Percentiles rank a stretch among this genome's conserved stretches.
Evolutionary conservation across 1,140 invertebrate genomes (phyloP).

Genomic region (Coelopa frigida): DNA sequence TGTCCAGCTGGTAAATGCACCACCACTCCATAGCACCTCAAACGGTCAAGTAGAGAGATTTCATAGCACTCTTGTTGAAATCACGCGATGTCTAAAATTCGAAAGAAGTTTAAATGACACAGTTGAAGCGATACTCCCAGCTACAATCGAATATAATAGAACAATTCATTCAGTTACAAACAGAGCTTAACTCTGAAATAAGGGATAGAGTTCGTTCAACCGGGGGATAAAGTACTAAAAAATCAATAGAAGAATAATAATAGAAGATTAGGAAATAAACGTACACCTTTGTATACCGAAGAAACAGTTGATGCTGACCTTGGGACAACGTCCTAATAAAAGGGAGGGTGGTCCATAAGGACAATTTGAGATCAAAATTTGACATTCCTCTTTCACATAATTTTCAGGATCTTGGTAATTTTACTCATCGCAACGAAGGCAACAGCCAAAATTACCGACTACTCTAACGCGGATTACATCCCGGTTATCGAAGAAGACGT

Average conservation of each 20-base stretch:
- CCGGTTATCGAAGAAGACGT: not conserved
- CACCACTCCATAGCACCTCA: slow-evolving; percentile 13
- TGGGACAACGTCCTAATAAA: not conserved
- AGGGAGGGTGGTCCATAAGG: not conserved
- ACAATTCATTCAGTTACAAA: slow-evolving; percentile 12
- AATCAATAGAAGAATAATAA: too few species aligned
- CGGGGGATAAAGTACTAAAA: slow-evolving; percentile 10
- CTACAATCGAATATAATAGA: slow-evolving; percentile 16
- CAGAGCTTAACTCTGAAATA: slow-evolving; percentile 5
- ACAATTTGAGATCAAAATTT: too few species aligned
- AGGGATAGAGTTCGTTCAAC: slow-evolving; percentile 8
- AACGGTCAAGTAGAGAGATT: slow-evolving; percentile 19
- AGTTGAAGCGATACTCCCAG: slow-evolving; percentile 10
- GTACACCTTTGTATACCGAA: slow-evolving; percentile 9
- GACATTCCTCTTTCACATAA: not conserved
- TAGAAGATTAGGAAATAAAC: slow-evolving; percentile 16
- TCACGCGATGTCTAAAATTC: slow-evolving; percentile 15
- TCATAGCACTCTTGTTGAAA: slow-evolving; percentile 16
- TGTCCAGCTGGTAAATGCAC: slow-evolving; percentile 4
- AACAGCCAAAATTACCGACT: slow-evolving; percentile 11
- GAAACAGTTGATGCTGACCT: slow-evolving; percentile 13
- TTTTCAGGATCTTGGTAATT: not conserved
- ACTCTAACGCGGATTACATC: slow-evolving; percentile 16
- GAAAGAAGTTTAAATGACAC: slow-evolving; percentile 13
- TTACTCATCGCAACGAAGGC: slow-evolving; percentile 1